Base-by-base conservation (phyloP, 1,140 invertebrate species). In the Diorhabda sublineata region DNA sequence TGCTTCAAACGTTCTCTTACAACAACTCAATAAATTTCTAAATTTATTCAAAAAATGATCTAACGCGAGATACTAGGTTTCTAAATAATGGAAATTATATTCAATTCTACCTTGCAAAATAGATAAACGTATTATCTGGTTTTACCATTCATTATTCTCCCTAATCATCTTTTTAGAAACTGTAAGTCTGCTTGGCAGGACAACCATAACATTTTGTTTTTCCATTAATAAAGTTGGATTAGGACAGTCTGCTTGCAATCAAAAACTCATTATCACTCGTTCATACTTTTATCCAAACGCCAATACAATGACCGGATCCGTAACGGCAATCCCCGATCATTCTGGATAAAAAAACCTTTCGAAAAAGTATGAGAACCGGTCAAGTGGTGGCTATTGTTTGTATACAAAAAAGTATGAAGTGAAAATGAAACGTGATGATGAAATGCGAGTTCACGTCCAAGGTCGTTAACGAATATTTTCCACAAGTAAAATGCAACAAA, bases 191-290 rank as follows among this genome's bases (percentile, higher is more conserved):
- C n/a, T 52, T 52, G 47, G 47, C 47, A 52, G 4, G n/a, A n/a
- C 47, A 52, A n/a, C 6, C 47, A n/a, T 8, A 52, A 52, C 47
- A 52, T 52, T 52, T 52, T 52, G 47, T 52, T 52, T 52, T 52
- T 52, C 47, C 47, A 52, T 52, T 52, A 52, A 52, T 52, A 52
- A 52, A 52, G 47, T 52, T 52, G 47, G 47, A 52, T 52, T 52
- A 52, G 47, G n/a, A n/a, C 47, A 52, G 47, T 52, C 47, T 52
- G 47, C 6, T 52, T 52, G 47, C 47, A 52, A 52, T 52, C 47
- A 52, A 52, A 52, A 52, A 52, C 47, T 52, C 47, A n/a, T 52
- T 52, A 52, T 52, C 47, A n/a, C 47, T n/a, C 6, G 47, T 52
- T 52, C n/a, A 52, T 52, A 52, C 47, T 52, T 52, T 52, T n/a